Evolutionary conservation across 2,113 vertebrate species (phyloP).

Genomic region (Irena cyanogastra): DNA sequence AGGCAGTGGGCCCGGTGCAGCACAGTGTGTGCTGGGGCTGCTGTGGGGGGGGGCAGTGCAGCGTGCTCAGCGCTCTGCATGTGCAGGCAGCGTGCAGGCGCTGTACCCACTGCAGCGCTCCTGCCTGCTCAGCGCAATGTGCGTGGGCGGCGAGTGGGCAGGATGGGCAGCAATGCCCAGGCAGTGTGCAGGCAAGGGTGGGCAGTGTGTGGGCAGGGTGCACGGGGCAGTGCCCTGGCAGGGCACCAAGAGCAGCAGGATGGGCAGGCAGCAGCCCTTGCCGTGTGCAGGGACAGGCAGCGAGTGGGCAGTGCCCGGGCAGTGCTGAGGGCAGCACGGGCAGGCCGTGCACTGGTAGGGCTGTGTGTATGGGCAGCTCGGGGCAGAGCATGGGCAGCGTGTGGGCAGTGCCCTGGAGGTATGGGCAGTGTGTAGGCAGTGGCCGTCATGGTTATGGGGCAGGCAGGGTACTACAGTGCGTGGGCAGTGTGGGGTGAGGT

Average conservation of each 20-base stretch:
- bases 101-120: background rate
- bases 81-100: background rate
- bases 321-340: background rate
- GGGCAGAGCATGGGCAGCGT: background rate
- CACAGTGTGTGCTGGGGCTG: background rate
- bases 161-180: background rate
- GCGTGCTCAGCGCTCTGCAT: background rate
- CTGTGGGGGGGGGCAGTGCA: background rate
- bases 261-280: background rate
- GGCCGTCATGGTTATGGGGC: background rate
- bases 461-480: background rate
- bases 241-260: background rate
- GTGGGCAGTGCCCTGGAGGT: background rate
- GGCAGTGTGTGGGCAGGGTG: background rate
- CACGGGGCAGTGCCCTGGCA: background rate
- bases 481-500: rapidly evolving
- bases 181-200: background rate
- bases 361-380: background rate
- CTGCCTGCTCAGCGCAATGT: background rate
- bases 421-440: background rate
- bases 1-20: background rate
- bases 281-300: background rate
- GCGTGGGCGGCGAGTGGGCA: background rate
- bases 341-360: background rate
- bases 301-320: background rate